Evolutionary conservation across 2,113 vertebrate genomes (phyloP).

Genomic region (Crotophaga sulcirostris): DNA sequence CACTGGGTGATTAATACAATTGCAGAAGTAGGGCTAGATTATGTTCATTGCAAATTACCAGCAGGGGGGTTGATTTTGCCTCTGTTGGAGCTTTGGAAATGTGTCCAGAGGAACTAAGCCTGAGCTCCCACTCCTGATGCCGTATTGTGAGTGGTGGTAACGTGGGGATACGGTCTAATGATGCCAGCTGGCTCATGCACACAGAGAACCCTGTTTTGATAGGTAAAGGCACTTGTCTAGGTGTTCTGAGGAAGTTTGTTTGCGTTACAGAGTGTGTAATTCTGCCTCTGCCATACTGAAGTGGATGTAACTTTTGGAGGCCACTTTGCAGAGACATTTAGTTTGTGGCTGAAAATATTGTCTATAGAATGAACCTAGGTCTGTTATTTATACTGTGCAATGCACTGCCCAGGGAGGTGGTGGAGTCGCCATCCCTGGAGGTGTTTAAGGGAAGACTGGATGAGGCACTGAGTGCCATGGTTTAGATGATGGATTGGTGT

Average conservation of each 20-base stretch:
- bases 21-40: background rate
- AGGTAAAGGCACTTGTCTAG: background rate
- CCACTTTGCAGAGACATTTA: background rate
- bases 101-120: background rate
- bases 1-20: background rate
- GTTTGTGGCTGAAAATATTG: background rate
- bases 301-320: background rate
- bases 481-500: too few species aligned
- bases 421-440: too few species aligned
- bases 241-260: background rate
- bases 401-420: too few species aligned
- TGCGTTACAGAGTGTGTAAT: background rate
- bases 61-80: background rate
- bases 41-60: background rate
- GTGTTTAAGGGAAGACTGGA: too few species aligned
- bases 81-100: background rate
- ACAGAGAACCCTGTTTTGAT: background rate
- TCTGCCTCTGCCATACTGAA: background rate
- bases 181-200: background rate
- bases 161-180: background rate
- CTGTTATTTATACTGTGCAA: background rate
- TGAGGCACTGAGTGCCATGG: too few species aligned
- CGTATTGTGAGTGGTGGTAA: fast-evolving
- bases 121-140: background rate
- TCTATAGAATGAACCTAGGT: background rate